These are phyloP conservation scores for Drosophila flavopinicola DNA, from an alignment of 2,888 invertebrate genomes.

Conservation along the genomic window DNA sequence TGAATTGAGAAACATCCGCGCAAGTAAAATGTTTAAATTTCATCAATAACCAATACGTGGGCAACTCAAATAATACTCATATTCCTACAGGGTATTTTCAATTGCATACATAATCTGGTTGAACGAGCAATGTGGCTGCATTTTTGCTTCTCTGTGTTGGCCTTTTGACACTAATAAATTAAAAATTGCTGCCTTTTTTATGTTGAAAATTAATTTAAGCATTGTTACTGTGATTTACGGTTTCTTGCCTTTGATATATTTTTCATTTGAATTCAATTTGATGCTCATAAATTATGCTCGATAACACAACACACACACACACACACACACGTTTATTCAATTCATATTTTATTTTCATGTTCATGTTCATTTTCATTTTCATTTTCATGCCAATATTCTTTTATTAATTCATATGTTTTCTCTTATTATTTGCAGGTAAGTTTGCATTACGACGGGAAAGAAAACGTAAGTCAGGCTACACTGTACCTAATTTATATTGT, in stretches of 20 bases:
- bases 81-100: constrained; percentile 23
- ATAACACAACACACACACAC: background rate
- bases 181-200: constrained; percentile 23
- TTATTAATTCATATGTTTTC: constrained; percentile 32
- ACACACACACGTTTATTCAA: background rate
- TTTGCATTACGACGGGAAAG: constrained; percentile 79
- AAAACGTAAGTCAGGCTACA: constrained; percentile 75
- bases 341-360: constrained; percentile 16
- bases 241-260: constrained; percentile 25
- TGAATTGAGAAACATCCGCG: no score
- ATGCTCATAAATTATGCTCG: constrained; percentile 35
- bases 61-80: background rate
- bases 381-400: constrained; percentile 17
- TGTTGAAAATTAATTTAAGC: constrained; percentile 54
- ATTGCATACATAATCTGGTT: background rate
- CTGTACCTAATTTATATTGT: constrained; percentile 29
- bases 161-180: constrained; percentile 69
- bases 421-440: constrained; percentile 73
- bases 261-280: constrained; percentile 44
- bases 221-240: constrained; percentile 57
- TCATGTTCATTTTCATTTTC: constrained; percentile 9
- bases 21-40: no score
- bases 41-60: no score
- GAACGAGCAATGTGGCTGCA: constrained; percentile 7
- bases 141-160: constrained; percentile 24